These are phyloP conservation scores for Mormyrus proboscirostris DNA, from an alignment of 2,797 vertebrate species.

Conservation along the genomic window DNA sequence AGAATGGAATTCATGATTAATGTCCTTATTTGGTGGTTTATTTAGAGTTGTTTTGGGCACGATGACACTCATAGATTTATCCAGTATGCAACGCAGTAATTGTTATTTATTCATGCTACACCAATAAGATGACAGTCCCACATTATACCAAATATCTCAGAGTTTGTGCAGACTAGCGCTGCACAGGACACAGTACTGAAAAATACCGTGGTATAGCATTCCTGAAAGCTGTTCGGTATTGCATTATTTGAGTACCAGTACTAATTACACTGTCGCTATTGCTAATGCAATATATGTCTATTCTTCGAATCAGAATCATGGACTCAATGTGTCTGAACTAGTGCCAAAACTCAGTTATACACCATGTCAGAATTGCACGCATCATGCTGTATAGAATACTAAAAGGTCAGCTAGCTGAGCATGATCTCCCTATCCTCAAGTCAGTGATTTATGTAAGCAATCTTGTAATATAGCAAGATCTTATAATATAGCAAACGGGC, in stretches of 20 bases:
- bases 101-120: neutral
- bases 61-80: neutral
- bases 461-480: neutral
- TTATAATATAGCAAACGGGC: neutral
- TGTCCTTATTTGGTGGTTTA: neutral
- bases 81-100: neutral
- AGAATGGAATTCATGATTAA: neutral
- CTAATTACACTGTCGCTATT: neutral
- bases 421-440: neutral
- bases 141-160: neutral
- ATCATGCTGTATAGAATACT: neutral
- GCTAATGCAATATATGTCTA: neutral
- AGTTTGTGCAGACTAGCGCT: neutral
- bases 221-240: neutral
- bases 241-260: neutral
- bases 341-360: neutral
- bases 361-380: neutral
- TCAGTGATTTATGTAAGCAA: neutral
- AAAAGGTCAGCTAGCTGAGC: neutral
- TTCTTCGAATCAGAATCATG: neutral
- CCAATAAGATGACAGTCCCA: neutral
- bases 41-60: neutral
- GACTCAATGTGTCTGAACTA: neutral
- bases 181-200: neutral
- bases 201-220: neutral